Evolutionary conservation across 2,888 invertebrate genomes (phyloP).

Genomic region (Lochmaea capreae): DNA sequence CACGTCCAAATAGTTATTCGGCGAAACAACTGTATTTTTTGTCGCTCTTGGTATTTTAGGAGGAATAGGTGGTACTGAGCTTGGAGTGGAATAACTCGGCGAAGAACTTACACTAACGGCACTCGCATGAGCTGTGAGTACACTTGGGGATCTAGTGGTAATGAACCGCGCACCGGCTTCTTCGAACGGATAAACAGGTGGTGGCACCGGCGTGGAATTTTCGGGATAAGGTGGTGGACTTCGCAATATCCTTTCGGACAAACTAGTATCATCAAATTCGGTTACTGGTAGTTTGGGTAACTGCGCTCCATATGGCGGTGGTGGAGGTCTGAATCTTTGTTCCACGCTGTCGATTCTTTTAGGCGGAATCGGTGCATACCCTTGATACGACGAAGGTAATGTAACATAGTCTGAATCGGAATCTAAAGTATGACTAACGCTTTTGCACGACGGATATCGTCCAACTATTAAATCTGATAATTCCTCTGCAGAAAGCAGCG

Average conservation of each 20-base stretch:
- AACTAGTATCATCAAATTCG: conserved; percentile 57
- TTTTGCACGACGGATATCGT: conserved; percentile 80
- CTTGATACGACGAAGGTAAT: conserved; percentile 69
- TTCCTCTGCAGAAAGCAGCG: conserved; percentile 84
- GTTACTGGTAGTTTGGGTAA: conserved; percentile 43
- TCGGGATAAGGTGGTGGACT: conserved; percentile 78
- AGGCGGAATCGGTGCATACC: conserved; percentile 75
- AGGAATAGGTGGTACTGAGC: conserved; percentile 62
- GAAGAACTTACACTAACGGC: conserved; percentile 74
- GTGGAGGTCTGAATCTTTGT: conserved; percentile 66
- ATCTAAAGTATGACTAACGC: conserved; percentile 86
- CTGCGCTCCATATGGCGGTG: conserved; percentile 65
- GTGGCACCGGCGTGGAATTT: conserved; percentile 67
- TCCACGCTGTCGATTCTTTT: conserved; percentile 74
- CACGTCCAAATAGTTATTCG: conserved; percentile 74
- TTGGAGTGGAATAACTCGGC: conserved; percentile 69
- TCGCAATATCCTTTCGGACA: conserved; percentile 64
- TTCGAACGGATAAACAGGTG: conserved; percentile 73
- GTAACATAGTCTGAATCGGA: conserved; percentile 93
- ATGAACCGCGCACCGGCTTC: conserved; percentile 83
- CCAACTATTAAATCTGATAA: conserved; percentile 87
- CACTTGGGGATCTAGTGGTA: conserved; percentile 80
- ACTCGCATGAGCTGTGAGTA: conserved; percentile 81
- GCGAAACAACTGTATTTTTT: conserved; percentile 67
- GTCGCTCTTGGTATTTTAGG: conserved; percentile 66